These are phyloP conservation scores for Siphamia tubifer DNA, from an alignment of 2,113 vertebrate species.

Conservation along the genomic window DNA sequence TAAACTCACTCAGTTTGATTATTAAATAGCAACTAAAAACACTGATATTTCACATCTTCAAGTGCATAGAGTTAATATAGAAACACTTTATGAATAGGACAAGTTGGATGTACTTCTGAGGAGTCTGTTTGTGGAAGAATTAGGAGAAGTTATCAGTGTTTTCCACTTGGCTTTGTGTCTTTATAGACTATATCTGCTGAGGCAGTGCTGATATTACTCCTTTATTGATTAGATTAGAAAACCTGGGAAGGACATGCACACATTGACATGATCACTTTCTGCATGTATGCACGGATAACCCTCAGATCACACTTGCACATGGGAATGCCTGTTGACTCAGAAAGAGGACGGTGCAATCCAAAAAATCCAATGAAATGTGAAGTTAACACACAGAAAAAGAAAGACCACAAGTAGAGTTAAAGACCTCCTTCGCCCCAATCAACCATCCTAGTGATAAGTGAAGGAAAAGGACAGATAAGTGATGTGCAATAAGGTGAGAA, in stretches of 20 bases:
- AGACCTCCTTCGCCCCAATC: slow-evolving; percentile 44
- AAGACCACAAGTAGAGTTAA: background rate
- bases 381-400: background rate
- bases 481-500: slow-evolving; percentile 68
- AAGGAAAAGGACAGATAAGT: slow-evolving; percentile 73
- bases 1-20: too few species aligned
- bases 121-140: slow-evolving; percentile 21
- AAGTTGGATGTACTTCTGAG: background rate
- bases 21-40: too few species aligned
- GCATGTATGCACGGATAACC: background rate
- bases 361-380: background rate
- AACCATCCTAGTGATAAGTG: slow-evolving; percentile 72
- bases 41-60: too few species aligned
- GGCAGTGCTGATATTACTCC: slow-evolving; percentile 52
- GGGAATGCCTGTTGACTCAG: too few species aligned
- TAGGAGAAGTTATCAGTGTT: slow-evolving; percentile 58
- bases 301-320: background rate
- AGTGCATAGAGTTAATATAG: too few species aligned
- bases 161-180: slow-evolving; percentile 46
- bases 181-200: slow-evolving; percentile 65
- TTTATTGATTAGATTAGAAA: slow-evolving; percentile 73
- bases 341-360: background rate
- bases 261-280: background rate
- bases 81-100: slow-evolving; percentile 1
- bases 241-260: slow-evolving; percentile 12